Evolutionary conservation across 1,140 invertebrate species (phyloP), one percentile per base, ranked within the genome.

Genomic region (Temnothorax curvispinosus): DNA sequence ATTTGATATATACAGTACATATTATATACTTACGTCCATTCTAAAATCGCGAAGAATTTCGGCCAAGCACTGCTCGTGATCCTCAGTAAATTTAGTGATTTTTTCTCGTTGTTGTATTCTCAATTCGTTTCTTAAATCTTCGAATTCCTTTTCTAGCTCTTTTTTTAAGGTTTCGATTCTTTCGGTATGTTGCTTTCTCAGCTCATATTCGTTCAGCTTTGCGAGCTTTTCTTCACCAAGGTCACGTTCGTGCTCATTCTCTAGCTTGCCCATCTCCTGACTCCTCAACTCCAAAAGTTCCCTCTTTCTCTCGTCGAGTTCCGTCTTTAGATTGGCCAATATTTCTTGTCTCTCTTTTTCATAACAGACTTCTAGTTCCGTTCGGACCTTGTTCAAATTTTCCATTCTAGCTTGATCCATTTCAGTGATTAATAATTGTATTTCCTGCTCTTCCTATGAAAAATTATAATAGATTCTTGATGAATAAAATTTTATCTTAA

Each of bases 1-100:
- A n/a, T 77, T 44, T 58, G 71, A 21, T 62, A 62, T 13, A 32
- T 62, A 62, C 1, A 3, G 58, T 11, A 13, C 6, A 7, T 74
- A 77, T 87, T n/a, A 84, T 62, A 44, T 81, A 92, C 95, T 94
- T 88, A 95, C 95, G 86, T 96, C 96, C 67, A 93, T 90, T 85
- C 94, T 94, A 87, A 96, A 94, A 84, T 96, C 96, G 54, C 95
- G 94, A 21, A 96, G 72, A 88, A 96, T 96, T 32, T 95, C 94
- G 21, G 95, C 94, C 50, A 96, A 93, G 47, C 94, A 94, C 67
- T 95, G 94, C 76, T 97, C 96, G 89, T 97, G 95, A 88, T 97
- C 96, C 21, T 95, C 94, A 15, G 96, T 96, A 77, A 97, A 96
- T 78, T 96, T 96, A 0, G 95, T 93, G 3, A 95, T 92, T 52